Evolutionary conservation across 1,140 invertebrate genomes (phyloP), one percentile per base, ranked within the genome.

Genomic region (Procambarus virginalis): DNA sequence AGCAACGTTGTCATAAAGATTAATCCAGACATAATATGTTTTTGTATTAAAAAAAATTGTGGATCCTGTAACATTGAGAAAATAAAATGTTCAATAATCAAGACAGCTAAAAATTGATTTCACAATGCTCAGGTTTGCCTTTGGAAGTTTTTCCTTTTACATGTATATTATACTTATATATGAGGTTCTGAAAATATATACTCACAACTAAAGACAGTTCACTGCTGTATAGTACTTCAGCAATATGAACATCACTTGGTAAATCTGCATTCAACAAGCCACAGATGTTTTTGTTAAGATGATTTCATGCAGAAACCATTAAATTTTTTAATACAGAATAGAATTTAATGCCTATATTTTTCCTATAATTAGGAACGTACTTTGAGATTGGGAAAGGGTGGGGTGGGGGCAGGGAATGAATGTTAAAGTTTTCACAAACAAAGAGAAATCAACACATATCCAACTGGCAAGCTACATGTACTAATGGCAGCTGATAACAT

Each of bases 231-330:
- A 70, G n/a, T 17, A 17, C 22, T 70, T 70, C 22, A 34, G 4
- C n/a, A 17, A 12, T 22, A 70, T 70, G 4, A 70, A 70, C n/a
- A 70, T 70, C n/a, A 70, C n/a, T 22, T 0, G 22, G 68, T 1
- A 70, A 70, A n/a, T 70, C 68, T 70, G 68, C 17, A 34, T 70
- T 70, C 10, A 70, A 70, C 20, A 70, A 5, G n/a, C n/a, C 68
- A 22, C 4, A n/a, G 22, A 34, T 70, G n/a, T 22, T 70, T 22
- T 22, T 0, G 68, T 68, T 68, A 68, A 4, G 3, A 68, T 22
- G n/a, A 34, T 70, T 70, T 70, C 68, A 70, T 70, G 68, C 68
- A 70, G 20, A n/a, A 70, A 70, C 68, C 68, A 70, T n/a, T 22
- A 70, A n/a, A 70, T 22, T 17, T 34, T 70, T n/a, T 22, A 68